Conservation (phyloP, 2,888 invertebrate genomes). For the Nyleta sp. region DNA sequence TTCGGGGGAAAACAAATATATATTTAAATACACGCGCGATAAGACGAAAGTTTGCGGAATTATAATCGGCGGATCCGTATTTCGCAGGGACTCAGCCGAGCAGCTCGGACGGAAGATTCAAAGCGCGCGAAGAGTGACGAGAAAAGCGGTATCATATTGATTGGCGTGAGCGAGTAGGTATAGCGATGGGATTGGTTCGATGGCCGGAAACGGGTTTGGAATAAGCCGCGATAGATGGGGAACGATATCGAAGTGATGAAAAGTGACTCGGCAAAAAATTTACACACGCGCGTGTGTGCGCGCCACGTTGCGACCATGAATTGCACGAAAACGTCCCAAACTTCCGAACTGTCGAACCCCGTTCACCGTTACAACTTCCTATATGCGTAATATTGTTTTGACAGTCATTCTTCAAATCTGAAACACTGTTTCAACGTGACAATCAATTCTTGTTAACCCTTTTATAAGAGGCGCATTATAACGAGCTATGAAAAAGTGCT, state of each 20-base stretch:
- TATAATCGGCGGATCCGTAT: slow-evolving; percentile 31
- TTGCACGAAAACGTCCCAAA: slow-evolving; percentile 61
- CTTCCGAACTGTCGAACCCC: slow-evolving; percentile 65
- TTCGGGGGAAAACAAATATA: background rate
- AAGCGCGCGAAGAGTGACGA: slow-evolving; percentile 64
- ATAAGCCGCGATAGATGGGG: slow-evolving; percentile 71
- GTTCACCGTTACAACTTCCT: slow-evolving; percentile 67
- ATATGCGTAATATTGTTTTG: slow-evolving; percentile 60
- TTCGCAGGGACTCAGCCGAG: slow-evolving; percentile 30
- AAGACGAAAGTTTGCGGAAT: slow-evolving; percentile 31
- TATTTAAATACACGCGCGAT: slow-evolving; percentile 21
- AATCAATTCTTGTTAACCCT: slow-evolving; percentile 56
- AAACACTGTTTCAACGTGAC: slow-evolving; percentile 45
- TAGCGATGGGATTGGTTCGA: slow-evolving; percentile 71
- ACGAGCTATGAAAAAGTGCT: slow-evolving; percentile 31
- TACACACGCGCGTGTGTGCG: slow-evolving; percentile 53
- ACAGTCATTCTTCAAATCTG: slow-evolving; percentile 61
- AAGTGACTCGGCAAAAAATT: slow-evolving; percentile 76
- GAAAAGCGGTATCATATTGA: slow-evolving; percentile 70
- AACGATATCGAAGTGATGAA: slow-evolving; percentile 74
- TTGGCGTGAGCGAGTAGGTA: slow-evolving; percentile 67
- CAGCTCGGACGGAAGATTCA: slow-evolving; percentile 57
- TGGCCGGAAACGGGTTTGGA: slow-evolving; percentile 75
- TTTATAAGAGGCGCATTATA: slow-evolving; percentile 13
- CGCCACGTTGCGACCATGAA: slow-evolving; percentile 60